Percentiles rank a stretch among this genome's conserved stretches.
phyloP scores from a whole-genome alignment of 1,140 invertebrate species.

The Cheumatopsyche charites region DNA sequence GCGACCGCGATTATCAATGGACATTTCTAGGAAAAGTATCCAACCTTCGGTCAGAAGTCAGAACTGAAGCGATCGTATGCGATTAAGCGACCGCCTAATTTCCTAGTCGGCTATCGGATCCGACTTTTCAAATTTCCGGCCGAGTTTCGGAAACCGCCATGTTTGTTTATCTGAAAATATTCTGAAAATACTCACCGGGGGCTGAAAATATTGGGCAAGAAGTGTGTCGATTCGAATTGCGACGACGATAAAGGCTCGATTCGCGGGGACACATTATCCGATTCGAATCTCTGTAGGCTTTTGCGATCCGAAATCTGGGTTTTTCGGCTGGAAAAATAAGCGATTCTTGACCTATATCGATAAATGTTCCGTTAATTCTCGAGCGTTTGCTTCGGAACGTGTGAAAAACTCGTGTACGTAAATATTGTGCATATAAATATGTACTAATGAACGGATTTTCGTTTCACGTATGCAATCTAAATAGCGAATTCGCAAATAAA shows the following conservation, averaged over 20 bases:
- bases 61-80: neutral
- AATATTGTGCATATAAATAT: too few species aligned
- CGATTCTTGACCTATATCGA: too few species aligned
- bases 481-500: too few species aligned
- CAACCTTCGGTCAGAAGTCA: neutral
- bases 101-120: neutral
- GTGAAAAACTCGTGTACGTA: too few species aligned
- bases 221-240: neutral
- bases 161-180: constrained; percentile 7
- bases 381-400: too few species aligned
- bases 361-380: too few species aligned
- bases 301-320: constrained; percentile 11
- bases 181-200: neutral
- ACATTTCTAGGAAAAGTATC: too few species aligned
- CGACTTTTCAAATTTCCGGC: constrained; percentile 18
- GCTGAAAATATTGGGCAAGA: too few species aligned
- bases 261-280: constrained; percentile 5
- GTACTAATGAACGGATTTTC: too few species aligned
- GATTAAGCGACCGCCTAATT: constrained; percentile 11
- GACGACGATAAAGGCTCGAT: neutral
- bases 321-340: neutral
- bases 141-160: neutral
- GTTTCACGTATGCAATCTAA: too few species aligned
- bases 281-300: constrained; percentile 4
- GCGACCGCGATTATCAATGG: too few species aligned